phyloP scores from a whole-genome alignment of 2,113 vertebrate genomes.

The Dendropsophus ebraccatus region DNA sequence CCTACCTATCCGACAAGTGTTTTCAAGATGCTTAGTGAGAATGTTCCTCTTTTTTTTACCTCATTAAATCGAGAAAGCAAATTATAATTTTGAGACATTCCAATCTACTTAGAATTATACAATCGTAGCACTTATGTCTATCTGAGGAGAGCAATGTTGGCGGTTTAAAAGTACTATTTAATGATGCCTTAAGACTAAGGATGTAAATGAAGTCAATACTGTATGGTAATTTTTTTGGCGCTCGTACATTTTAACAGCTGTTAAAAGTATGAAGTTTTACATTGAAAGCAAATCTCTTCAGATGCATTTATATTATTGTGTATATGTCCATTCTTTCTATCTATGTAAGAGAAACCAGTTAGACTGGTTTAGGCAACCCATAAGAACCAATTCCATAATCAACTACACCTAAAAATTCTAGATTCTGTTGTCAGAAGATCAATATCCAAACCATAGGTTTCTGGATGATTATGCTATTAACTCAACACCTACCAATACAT shows the following conservation, averaged over 20 bases:
- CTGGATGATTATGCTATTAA: too few relatives aligned
- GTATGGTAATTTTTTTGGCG: background rate
- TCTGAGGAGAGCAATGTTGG: slow-evolving; percentile 12
- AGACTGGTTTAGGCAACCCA: too few relatives aligned
- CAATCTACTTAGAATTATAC: slow-evolving; percentile 20
- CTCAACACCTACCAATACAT: too few relatives aligned
- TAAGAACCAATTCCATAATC: too few relatives aligned
- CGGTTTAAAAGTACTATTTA: slow-evolving; percentile 27
- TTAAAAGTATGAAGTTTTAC: background rate
- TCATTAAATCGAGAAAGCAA: background rate
- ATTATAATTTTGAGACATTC: slow-evolving; percentile 16
- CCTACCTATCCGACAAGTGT: slow-evolving; percentile 28
- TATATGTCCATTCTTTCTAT: too few relatives aligned
- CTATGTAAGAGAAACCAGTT: too few relatives aligned
- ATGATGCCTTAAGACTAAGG: slow-evolving; percentile 22
- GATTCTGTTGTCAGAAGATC: too few relatives aligned
- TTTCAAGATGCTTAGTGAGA: slow-evolving; percentile 3
- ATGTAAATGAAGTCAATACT: background rate
- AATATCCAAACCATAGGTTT: too few relatives aligned
- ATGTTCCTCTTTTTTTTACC: background rate
- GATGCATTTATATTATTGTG: too few relatives aligned
- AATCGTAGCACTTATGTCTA: background rate
- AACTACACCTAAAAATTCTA: too few relatives aligned
- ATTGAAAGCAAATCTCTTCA: background rate
- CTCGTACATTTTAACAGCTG: background rate